Evolutionary conservation across 2,113 vertebrate genomes (phyloP), one percentile per base, ranked within the genome.

Genomic region (Cephalopholis sonnerati): DNA sequence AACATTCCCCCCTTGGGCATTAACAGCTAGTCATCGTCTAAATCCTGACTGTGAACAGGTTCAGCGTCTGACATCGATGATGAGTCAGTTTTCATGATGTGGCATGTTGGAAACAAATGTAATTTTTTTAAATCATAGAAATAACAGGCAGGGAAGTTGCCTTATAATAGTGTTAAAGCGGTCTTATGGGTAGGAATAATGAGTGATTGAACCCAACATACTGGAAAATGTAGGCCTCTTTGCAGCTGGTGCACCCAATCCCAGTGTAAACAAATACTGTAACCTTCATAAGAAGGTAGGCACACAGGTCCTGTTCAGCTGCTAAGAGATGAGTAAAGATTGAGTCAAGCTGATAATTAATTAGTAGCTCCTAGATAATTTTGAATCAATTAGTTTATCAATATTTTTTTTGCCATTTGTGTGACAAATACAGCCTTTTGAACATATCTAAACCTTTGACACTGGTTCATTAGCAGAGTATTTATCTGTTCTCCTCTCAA

Each of bases 71-170:
- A 62, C 20, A 44, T 0, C 10, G 36, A 29, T 32, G 41, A 77
- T 83, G 77, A 86, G 46, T 78, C 74, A 81, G 51, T 61, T 79
- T 62, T 81, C 58, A 76, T 79, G 81, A 79, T 58, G 25, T 24
- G 71, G 27, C 81, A 59, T 79, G 74, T 76, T 82, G 5, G 25
- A 50, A 13, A 10, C 8, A 13, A 55, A 20, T 58, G 12, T 51
- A 44, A 41, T 55, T 53, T 58, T 29, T 67, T 10, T 29, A 41
- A 57, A 50, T 5, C 17, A 13, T 13, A 17, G 36, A 50, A 48
- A 46, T 50, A 71, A 18, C 41, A 22, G 39, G 15, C 22, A 61
- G 12, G 9, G 11, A 16, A 67, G 15, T 4, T 29, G 48, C 7
- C 18, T n/a, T 29, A 4, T 55, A 7, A 7, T 1, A 16, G 9